Base-by-base conservation (phyloP, 2,888 invertebrate species). In the Myathropa florea region DNA sequence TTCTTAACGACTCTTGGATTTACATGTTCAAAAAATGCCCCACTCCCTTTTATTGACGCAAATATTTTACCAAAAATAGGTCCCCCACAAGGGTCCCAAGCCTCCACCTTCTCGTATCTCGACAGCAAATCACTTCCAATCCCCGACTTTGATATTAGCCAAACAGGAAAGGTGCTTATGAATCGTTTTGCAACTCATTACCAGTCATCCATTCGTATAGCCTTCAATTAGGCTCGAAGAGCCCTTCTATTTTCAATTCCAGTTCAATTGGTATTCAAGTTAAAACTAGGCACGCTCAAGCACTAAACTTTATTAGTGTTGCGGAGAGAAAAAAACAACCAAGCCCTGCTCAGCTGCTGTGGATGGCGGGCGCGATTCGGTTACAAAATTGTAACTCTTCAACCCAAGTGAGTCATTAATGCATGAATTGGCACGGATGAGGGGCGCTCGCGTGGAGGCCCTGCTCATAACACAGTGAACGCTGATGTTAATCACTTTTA, bases 401-500 rank as follows among this genome's bases (percentile, higher is more conserved):
- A 39, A 30, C 76, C 33, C 65, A 53, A 71, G 72, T 57, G 77
- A 83, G 83, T 72, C 77, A 77, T 67, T 77, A 68, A 72, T 61
- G 72, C 67, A 39, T 72, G 57, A 39, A 55, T 63, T 68, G 61
- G 36, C 46, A 68, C 68, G 60, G n/a, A 28, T 9, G 36, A 30
- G 60, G 10, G 23, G 21, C 12, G n/a, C 12, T 30, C 33, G n/a
- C n/a, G 18, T 28, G 61, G 70, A 46, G 30, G 46, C 33, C 26
- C 64, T 70, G 70, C 30, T 59, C 36, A 55, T 63, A 68, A 12
- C 33, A 67, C 77, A 83, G 77, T 77, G 77, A 72, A 57, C 73
- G 53, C 23, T 68, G 60, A 78, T 78, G 73, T 83, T 83, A 83
- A 83, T 78, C 68, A 73, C 83, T 53, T 46, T 83, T 78, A 78